These are phyloP conservation scores for Ceyx melanurus DNA, from an alignment of 2,113 vertebrate species.

Conservation along the genomic window DNA sequence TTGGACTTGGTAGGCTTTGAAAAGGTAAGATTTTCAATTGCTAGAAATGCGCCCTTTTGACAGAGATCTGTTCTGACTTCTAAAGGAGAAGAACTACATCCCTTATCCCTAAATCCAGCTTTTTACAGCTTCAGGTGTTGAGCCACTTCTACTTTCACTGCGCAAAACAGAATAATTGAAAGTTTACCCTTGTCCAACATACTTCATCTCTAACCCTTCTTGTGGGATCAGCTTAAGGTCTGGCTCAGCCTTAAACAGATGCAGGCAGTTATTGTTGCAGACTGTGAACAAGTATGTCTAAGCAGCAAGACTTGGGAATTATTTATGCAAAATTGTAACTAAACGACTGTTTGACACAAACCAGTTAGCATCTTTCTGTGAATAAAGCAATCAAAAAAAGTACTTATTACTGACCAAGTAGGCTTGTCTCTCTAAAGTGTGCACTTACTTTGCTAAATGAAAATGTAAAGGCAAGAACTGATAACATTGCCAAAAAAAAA, in stretches of 20 bases:
- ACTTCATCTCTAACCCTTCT: fast-evolving
- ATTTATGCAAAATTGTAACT: not conserved
- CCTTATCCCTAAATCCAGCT: not conserved
- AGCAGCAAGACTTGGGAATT: not conserved
- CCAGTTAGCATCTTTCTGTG: not conserved
- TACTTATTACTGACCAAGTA: not conserved
- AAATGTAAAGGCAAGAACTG: not conserved
- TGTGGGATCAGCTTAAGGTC: not conserved
- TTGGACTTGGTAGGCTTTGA: not conserved
- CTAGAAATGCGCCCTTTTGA: not conserved
- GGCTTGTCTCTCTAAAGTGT: not conserved
- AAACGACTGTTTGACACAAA: not conserved
- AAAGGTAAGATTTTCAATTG: not conserved
- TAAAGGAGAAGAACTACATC: not conserved
- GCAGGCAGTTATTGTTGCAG: not conserved
- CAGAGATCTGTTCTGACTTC: not conserved
- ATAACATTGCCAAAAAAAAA: not conserved
- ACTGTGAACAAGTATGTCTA: not conserved
- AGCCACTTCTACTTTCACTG: not conserved
- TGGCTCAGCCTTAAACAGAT: not conserved
- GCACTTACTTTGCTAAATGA: not conserved
- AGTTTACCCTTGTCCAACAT: not conserved
- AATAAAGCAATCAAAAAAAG: not conserved
- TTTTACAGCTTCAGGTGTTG: not conserved
- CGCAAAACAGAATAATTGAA: fast-evolving